phyloP scores from a whole-genome alignment of 2,113 vertebrate species.

The Prochilodus magdalenae region DNA sequence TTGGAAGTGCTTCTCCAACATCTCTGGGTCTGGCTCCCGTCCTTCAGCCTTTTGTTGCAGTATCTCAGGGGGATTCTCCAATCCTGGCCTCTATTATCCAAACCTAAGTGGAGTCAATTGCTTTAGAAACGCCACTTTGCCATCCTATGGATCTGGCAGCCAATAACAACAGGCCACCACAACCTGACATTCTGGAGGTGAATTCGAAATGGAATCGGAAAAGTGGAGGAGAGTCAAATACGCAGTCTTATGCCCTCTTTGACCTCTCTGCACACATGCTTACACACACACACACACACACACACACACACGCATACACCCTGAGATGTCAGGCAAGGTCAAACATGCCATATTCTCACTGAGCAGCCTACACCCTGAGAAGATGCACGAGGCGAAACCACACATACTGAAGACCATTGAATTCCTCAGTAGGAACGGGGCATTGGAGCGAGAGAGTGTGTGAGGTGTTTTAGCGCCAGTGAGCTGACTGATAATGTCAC shows the following conservation, averaged over 20 bases:
- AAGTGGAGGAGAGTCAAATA: conserved; percentile 35
- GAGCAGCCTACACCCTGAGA: background rate
- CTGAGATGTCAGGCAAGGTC: background rate
- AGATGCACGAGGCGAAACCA: background rate
- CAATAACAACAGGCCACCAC: conserved; percentile 24
- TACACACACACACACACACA: conserved; percentile 43
- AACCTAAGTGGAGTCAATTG: conserved; percentile 47
- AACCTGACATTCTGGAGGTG: conserved; percentile 1
- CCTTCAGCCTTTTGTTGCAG: conserved; percentile 11
- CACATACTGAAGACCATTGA: conserved; percentile 34
- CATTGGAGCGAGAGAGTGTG: background rate
- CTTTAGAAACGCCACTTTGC: background rate
- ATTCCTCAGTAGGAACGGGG: background rate
- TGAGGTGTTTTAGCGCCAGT: conserved; percentile 11
- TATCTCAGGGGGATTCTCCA: conserved; percentile 17
- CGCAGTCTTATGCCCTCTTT: conserved; percentile 32
- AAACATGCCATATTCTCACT: background rate
- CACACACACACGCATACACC: conserved; percentile 30
- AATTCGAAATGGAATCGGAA: conserved; percentile 28
- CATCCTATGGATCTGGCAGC: background rate
- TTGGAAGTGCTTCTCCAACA: conserved; percentile 21
- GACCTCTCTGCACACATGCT: conserved; percentile 32
- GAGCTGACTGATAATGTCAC: conserved; percentile 37
- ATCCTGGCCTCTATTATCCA: conserved; percentile 28
- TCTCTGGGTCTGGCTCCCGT: conserved; percentile 32